Evolutionary conservation across 2,797 vertebrate species (phyloP).

Genomic region (Pteropus rufus): DNA sequence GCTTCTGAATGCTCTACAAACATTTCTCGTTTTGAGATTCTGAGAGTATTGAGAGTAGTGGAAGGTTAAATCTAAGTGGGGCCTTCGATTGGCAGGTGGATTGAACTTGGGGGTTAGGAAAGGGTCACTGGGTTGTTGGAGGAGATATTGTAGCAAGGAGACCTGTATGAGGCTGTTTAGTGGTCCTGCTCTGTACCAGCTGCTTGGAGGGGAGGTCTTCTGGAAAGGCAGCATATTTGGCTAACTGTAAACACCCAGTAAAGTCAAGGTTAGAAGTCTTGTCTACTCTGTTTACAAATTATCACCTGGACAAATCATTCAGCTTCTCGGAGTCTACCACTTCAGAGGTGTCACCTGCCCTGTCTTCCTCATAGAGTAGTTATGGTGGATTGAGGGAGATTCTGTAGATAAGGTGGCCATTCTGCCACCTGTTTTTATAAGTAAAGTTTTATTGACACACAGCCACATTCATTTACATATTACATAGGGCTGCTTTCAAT

Average conservation of each 20-base stretch:
- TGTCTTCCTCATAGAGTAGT: not conserved
- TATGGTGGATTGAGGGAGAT: not conserved
- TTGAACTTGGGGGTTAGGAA: not conserved
- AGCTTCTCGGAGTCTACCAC: not conserved
- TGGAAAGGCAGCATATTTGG: not conserved
- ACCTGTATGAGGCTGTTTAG: not conserved
- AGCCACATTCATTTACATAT: not conserved
- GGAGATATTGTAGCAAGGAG: not conserved
- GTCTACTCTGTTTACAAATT: not conserved
- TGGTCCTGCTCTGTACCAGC: not conserved
- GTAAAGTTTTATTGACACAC: conserved; percentile 16
- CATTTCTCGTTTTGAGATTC: not conserved
- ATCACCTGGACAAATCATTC: not conserved
- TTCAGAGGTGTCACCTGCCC: not conserved
- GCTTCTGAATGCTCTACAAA: not conserved
- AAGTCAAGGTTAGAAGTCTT: not conserved
- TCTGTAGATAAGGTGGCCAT: not conserved
- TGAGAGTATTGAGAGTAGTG: not conserved
- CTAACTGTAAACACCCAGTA: not conserved
- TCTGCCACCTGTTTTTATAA: conserved; percentile 9
- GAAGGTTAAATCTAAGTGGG: not conserved
- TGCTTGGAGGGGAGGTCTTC: not conserved
- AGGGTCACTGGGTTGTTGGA: not conserved
- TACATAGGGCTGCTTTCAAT: not conserved
- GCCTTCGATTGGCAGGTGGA: not conserved